phyloP scores from a whole-genome alignment of 2,888 invertebrate genomes.

The Liopterus haemorrhoidalis region DNA sequence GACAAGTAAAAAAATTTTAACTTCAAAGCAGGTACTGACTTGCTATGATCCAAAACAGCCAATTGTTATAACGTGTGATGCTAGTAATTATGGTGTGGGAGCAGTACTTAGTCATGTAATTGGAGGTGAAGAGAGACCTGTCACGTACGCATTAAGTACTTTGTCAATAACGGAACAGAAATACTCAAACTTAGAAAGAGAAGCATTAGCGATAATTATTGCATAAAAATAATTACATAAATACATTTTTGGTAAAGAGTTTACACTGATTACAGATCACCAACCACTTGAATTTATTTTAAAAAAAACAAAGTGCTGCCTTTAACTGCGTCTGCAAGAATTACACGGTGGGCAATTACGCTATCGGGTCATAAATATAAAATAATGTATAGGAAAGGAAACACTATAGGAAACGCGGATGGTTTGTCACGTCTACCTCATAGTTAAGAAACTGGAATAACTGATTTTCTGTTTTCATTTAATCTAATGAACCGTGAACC shows the following conservation, averaged over 20 bases:
- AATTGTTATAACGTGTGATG: conserved; percentile 29
- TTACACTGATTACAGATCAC: too few species aligned
- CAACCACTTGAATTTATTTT: conserved; percentile 29
- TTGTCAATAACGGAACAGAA: too few species aligned
- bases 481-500: conserved; percentile 7
- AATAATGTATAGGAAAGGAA: conserved; percentile 25
- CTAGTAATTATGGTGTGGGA: conserved; percentile 30
- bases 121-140: too few species aligned
- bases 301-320: conserved; percentile 28
- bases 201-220: too few species aligned
- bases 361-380: conserved; percentile 25
- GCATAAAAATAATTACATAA: too few species aligned
- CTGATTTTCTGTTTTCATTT: conserved; percentile 11
- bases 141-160: too few species aligned
- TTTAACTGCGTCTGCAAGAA: conserved; percentile 21
- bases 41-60: conserved; percentile 29
- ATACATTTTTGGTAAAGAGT: too few species aligned
- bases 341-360: conserved; percentile 25
- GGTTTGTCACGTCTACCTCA: conserved; percentile 18
- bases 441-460: conserved; percentile 8
- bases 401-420: conserved; percentile 22
- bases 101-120: conserved; percentile 30
- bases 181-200: too few species aligned
- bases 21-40: conserved; percentile 25
- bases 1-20: conserved; percentile 28